phyloP scores from a whole-genome alignment of 1,140 invertebrate genomes.

The Drosophila quadrilineata region DNA sequence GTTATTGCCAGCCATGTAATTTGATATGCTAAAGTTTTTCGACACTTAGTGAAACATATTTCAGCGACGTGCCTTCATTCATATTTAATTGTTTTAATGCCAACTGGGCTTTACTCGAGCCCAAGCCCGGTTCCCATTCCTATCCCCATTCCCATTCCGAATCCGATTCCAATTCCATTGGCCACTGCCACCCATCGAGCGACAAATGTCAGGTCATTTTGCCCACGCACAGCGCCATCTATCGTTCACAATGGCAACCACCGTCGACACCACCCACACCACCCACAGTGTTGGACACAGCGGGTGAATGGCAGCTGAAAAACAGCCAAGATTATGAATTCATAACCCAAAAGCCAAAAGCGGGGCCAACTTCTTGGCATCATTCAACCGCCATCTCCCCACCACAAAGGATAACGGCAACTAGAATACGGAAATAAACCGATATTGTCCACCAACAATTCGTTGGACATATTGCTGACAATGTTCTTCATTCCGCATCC shows the following conservation, averaged over 20 bases:
- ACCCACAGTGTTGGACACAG: not conserved
- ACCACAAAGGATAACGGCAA: not conserved
- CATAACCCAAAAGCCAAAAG: conserved; percentile 27
- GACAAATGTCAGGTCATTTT: conserved; percentile 23
- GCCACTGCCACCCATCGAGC: not conserved
- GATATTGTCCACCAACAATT: not conserved
- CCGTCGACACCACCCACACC: not conserved
- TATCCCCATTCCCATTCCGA: not conserved
- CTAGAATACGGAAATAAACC: too few relatives aligned
- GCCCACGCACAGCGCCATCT: not conserved
- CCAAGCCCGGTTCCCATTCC: not conserved
- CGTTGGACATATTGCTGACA: too few relatives aligned
- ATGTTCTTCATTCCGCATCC: too few relatives aligned
- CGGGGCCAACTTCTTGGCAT: conserved; percentile 10
- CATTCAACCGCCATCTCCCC: not conserved
- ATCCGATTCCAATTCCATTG: too few relatives aligned
- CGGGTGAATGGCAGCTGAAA: conserved; percentile 9
- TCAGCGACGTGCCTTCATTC: conserved; percentile 46
- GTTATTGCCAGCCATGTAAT: conserved; percentile 27
- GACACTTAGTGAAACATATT: conserved; percentile 52
- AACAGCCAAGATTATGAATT: conserved; percentile 33
- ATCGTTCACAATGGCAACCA: too few relatives aligned
- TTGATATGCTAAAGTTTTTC: conserved; percentile 50
- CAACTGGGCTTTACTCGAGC: not conserved
- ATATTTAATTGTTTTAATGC: conserved; percentile 52